Evolutionary conservation across 2,113 vertebrate species (phyloP), one percentile per base, ranked within the genome.

Genomic region (Pygoscelis adeliae): DNA sequence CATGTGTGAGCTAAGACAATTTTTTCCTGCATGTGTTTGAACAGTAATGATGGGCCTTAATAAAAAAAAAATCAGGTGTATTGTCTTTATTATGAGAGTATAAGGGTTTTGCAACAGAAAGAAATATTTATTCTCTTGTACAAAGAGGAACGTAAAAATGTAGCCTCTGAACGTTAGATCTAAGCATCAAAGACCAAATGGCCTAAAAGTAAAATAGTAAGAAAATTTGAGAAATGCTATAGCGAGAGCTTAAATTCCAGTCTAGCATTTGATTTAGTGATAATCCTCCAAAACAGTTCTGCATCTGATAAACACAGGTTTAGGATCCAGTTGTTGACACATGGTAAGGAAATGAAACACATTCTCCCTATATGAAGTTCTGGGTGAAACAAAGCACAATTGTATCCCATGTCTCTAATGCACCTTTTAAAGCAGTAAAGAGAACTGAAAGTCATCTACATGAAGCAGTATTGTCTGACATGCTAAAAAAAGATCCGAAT

Each of bases 341-440:
- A 47, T 70, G 84, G 71, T 91, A 95, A 97, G 97, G 94, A 97
- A 97, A 97, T 97, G 91, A 97, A 97, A 97, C 95, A 96, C 94
- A 77, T 97, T 97, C 94, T 94, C 81, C 84, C n/a, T 63, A 80
- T 93, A 96, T 95, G 93, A 96, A 94, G 74, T 80, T 96, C 56
- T 90, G 74, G 81, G 84, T 87, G 91, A 95, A 95, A 97, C 91
- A 97, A 97, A 96, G 93, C 91, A 81, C 50, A 9, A 58, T 93
- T 91, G 58, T 89, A 73, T 50, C 93, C 95, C 47, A 3, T 14
- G 59, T 91, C 84, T 96, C 83, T 67, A 69, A 85, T 27, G 55
- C 36, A 86, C 70, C 67, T 91, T 93, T 77, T 78, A 86, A 89
- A 95, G 74, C 63, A 85, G 25, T 66, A 66, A 77, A 77, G 58